phyloP scores from a whole-genome alignment of 2,888 invertebrate genomes.

The Drosophila neotestacea region DNA sequence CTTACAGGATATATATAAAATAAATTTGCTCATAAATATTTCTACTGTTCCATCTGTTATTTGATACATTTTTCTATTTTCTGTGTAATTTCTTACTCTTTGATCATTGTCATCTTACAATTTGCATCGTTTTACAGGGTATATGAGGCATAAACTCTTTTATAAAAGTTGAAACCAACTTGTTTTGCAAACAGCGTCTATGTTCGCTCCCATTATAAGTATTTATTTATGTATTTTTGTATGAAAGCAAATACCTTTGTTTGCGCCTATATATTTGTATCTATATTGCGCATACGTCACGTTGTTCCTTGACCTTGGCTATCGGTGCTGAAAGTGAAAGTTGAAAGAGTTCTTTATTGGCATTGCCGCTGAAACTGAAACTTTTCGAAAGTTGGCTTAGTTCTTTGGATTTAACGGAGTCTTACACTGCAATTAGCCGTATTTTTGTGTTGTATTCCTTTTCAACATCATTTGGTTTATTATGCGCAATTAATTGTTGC shows the following conservation, averaged over 20 bases:
- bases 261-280: conserved; percentile 7
- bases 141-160: background rate
- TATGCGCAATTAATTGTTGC: conserved; percentile 38
- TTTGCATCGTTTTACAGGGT: conserved; percentile 4
- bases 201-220: conserved; percentile 15
- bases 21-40: background rate
- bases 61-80: background rate
- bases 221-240: conserved; percentile 16
- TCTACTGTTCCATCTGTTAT: no score
- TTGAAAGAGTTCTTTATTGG: conserved; percentile 21
- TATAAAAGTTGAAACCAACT: conserved; percentile 1
- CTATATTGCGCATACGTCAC: conserved; percentile 49
- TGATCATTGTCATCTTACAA: no score
- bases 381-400: background rate
- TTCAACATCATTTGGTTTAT: background rate
- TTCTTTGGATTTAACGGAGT: background rate
- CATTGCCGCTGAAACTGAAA: conserved; percentile 5
- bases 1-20: background rate
- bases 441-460: conserved; percentile 13
- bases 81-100: no score
- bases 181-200: conserved; percentile 38
- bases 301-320: conserved; percentile 55
- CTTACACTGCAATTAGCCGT: conserved; percentile 34
- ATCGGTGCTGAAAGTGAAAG: conserved; percentile 47
- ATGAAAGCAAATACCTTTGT: conserved; percentile 37